Conservation (phyloP, 30 jellyfish, hydroid and myxozoan genomes). For the Hydractinia echinata region DNA sequence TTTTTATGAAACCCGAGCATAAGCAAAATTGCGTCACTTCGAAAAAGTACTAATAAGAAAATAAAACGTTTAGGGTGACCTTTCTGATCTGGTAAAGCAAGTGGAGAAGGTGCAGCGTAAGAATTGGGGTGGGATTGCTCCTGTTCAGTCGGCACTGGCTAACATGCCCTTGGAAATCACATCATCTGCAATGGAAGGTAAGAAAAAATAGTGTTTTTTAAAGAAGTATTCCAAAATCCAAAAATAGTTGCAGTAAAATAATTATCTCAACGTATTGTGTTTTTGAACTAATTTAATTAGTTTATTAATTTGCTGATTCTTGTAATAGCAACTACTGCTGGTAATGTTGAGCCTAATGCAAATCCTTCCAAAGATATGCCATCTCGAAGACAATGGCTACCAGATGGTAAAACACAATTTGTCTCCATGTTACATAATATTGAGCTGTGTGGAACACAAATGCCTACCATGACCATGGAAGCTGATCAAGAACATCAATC, state of each 20-base stretch:
- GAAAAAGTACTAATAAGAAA: not conserved
- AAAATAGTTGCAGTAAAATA: too few species aligned
- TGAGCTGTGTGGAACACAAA: constrained; percentile 30
- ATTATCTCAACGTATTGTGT: too few species aligned
- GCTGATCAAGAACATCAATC: constrained; percentile 35
- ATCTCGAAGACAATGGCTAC: constrained; percentile 49
- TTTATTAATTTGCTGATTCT: too few species aligned
- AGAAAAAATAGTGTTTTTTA: not conserved
- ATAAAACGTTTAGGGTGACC: constrained; percentile 50
- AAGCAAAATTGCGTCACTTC: not conserved
- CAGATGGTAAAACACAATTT: constrained; percentile 72
- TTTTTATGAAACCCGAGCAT: too few species aligned
- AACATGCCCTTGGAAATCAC: constrained; percentile 74
- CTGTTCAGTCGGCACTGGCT: constrained; percentile 49
- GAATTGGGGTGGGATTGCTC: constrained; percentile 60
- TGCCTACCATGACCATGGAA: constrained; percentile 47
- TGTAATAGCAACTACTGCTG: too few species aligned
- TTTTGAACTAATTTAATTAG: too few species aligned
- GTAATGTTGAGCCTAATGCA: too few species aligned
- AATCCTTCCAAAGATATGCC: not conserved
- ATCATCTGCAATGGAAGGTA: constrained; percentile 89
- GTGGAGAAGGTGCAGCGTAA: constrained; percentile 50
- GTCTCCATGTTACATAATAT: constrained; percentile 54
- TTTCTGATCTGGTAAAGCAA: constrained; percentile 40
- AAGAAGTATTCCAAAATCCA: too few species aligned